Conservation (phyloP, 2,797 vertebrate genomes). For the Hippopotamyrus pictus region DNA sequence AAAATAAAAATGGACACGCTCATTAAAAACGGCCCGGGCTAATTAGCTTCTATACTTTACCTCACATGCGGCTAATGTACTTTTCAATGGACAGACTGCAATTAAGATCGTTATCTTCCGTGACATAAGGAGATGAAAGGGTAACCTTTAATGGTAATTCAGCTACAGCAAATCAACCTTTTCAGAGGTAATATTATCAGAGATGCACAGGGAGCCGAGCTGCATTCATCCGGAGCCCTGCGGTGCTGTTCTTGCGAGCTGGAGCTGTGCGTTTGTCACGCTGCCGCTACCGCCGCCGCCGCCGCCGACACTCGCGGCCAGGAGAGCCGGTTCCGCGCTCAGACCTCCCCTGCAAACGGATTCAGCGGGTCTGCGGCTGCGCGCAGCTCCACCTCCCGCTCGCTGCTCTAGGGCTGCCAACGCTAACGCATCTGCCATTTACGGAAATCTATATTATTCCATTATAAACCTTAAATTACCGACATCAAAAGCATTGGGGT, state of each 20-base stretch:
- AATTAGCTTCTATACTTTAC: constrained; percentile 3
- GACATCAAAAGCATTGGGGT: neutral
- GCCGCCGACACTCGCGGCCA: too few relatives aligned
- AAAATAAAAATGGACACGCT: neutral
- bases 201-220: neutral
- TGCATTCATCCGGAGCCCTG: neutral
- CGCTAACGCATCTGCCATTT: neutral
- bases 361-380: neutral
- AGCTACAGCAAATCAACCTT: constrained; percentile 16
- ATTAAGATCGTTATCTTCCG: constrained; percentile 11
- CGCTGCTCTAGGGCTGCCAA: neutral
- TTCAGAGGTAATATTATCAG: constrained; percentile 4
- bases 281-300: too few relatives aligned
- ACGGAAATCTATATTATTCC: neutral
- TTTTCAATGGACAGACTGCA: neutral
- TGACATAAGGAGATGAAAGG: constrained; percentile 14
- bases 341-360: neutral
- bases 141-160: constrained; percentile 21
- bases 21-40: neutral
- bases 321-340: neutral
- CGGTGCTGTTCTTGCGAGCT: neutral
- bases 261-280: neutral
- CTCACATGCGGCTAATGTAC: constrained; percentile 6
- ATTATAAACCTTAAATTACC: neutral
- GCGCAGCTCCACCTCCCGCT: neutral